phyloP scores from a whole-genome alignment of 2,888 invertebrate genomes.

The Andrena marginata region DNA sequence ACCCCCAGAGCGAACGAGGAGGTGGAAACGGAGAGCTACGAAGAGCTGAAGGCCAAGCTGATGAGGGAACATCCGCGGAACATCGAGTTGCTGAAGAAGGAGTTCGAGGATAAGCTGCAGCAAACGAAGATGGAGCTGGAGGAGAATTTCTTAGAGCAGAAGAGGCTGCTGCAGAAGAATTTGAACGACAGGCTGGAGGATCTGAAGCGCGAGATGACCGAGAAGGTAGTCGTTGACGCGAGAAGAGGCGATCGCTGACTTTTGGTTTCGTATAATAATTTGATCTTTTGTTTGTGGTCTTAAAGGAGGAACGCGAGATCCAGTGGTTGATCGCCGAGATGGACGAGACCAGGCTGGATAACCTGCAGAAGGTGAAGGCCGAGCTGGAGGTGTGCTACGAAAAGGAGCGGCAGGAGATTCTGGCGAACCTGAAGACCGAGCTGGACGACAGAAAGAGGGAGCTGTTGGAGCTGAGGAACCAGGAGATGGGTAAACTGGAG shows the following conservation, averaged over 20 bases:
- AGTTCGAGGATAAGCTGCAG: constrained; percentile 86
- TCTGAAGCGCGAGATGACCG: constrained; percentile 85
- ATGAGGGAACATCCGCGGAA: constrained; percentile 85
- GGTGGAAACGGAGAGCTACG: constrained; percentile 85
- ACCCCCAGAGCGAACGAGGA: constrained; percentile 33
- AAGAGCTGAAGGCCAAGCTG: constrained; percentile 78
- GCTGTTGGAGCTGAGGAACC: constrained; percentile 85
- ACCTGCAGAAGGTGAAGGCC: constrained; percentile 78
- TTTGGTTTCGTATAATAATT: background rate
- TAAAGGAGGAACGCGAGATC: constrained; percentile 77
- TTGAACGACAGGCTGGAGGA: constrained; percentile 85
- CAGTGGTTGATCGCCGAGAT: constrained; percentile 79
- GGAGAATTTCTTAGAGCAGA: constrained; percentile 84
- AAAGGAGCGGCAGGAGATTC: constrained; percentile 83
- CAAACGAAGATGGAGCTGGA: constrained; percentile 83
- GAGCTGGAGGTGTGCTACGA: constrained; percentile 83
- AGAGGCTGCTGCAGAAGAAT: constrained; percentile 85
- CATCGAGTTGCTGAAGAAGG: constrained; percentile 86
- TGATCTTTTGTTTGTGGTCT: background rate
- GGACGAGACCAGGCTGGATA: constrained; percentile 78
- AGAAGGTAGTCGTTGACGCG: constrained; percentile 75
- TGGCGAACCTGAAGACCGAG: constrained; percentile 85
- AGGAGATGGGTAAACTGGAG: constrained; percentile 86
- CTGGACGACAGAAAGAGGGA: constrained; percentile 85
- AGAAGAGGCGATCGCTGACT: background rate